Evolutionary conservation across 1,140 invertebrate species (phyloP).

Genomic region (Eurosta solidaginis): DNA sequence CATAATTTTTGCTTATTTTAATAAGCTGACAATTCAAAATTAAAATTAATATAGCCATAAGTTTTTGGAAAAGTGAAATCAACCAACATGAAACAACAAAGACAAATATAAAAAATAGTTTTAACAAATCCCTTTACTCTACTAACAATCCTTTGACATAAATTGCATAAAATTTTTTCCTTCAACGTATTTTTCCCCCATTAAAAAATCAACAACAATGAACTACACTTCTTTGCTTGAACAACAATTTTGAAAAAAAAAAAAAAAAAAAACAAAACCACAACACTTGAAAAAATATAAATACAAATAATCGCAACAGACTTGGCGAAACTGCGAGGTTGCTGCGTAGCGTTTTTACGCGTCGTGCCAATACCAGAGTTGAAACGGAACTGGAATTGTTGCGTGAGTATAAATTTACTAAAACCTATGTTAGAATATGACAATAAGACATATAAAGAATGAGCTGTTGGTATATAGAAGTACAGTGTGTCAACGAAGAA

Average conservation of each 20-base stretch:
- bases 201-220: not conserved
- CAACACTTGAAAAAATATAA: too few species aligned
- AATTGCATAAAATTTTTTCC: not conserved
- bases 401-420: constrained; percentile 74
- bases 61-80: too few species aligned
- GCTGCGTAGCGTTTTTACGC: constrained; percentile 88
- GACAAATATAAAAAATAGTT: not conserved
- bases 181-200: not conserved
- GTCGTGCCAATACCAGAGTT: constrained; percentile 76
- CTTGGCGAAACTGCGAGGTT: constrained; percentile 93
- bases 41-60: not conserved
- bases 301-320: constrained; percentile 66
- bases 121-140: too few species aligned
- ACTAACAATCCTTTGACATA: not conserved
- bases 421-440: not conserved
- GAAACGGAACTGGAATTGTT: constrained; percentile 86
- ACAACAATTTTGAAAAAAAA: not conserved
- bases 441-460: not conserved
- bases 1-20: too few species aligned
- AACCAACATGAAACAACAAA: not conserved
- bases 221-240: not conserved
- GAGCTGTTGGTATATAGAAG: not conserved
- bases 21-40: constrained; percentile 27
- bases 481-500: not conserved
- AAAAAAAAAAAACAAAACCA: not conserved